These are phyloP conservation scores for Cichladusa arquata DNA, from an alignment of 2,113 vertebrate species.

Conservation along the genomic window DNA sequence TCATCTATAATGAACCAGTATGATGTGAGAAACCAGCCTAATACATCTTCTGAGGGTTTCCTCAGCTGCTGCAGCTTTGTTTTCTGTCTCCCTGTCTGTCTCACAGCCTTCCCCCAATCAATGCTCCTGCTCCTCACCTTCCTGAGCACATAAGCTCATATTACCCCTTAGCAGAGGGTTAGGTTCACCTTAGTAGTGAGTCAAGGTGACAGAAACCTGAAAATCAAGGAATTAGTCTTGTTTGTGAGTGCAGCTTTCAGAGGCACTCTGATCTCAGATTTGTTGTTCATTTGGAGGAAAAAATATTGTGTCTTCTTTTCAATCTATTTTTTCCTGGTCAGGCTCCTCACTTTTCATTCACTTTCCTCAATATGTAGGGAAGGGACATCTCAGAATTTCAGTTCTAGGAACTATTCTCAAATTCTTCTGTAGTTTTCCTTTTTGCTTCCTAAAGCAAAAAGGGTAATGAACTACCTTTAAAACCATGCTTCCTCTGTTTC, in stretches of 20 bases:
- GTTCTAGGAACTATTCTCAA: background rate
- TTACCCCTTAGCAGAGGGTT: background rate
- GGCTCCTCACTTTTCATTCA: background rate
- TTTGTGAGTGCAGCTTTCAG: background rate
- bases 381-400: background rate
- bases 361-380: background rate
- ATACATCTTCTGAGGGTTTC: background rate
- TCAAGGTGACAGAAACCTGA: background rate
- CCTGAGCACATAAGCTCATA: background rate
- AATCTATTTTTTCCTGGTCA: background rate
- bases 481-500: background rate
- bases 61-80: background rate
- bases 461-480: background rate
- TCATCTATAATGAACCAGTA: background rate
- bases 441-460: background rate
- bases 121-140: background rate
- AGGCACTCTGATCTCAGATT: background rate
- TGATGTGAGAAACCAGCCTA: background rate
- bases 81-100: background rate
- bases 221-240: background rate
- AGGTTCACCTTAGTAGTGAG: background rate
- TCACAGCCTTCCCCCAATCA: background rate
- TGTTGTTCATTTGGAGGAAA: background rate
- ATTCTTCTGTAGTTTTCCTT: background rate
- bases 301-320: background rate